Conservation (phyloP, 2,113 vertebrate genomes). For the Alethe castanea region DNA sequence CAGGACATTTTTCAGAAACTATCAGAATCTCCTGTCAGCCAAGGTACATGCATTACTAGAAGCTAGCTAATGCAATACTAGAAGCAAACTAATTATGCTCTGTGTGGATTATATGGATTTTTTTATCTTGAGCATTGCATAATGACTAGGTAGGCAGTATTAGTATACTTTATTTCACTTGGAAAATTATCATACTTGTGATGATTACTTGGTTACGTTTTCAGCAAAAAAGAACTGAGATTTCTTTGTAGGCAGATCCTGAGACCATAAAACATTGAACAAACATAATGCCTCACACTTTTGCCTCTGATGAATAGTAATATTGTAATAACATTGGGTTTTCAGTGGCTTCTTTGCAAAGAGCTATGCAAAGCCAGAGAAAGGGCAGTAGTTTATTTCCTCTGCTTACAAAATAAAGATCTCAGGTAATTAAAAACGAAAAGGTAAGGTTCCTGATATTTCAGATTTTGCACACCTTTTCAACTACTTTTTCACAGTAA, state of each 20-base stretch:
- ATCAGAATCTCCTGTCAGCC: neutral
- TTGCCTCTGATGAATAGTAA: neutral
- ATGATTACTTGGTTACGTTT: neutral
- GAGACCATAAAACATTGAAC: neutral
- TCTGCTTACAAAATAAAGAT: neutral
- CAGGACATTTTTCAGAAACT: neutral
- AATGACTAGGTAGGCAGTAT: neutral
- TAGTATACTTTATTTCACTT: neutral
- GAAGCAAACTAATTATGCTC: neutral
- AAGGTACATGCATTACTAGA: neutral
- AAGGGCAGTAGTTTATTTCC: neutral
- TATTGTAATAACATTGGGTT: neutral
- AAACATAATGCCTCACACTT: neutral
- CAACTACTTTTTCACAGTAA: neutral
- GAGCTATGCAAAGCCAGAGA: neutral
- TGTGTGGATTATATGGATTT: neutral
- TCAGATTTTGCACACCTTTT: neutral
- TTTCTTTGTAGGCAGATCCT: neutral
- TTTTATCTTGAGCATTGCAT: neutral
- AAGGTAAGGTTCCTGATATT: neutral
- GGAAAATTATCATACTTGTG: neutral
- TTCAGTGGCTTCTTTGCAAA: neutral
- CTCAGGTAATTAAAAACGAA: neutral
- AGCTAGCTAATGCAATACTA: neutral
- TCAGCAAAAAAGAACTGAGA: neutral